These are phyloP conservation scores for Xiphophorus hellerii DNA, from an alignment of 2,113 vertebrate genomes.

Conservation along the genomic window DNA sequence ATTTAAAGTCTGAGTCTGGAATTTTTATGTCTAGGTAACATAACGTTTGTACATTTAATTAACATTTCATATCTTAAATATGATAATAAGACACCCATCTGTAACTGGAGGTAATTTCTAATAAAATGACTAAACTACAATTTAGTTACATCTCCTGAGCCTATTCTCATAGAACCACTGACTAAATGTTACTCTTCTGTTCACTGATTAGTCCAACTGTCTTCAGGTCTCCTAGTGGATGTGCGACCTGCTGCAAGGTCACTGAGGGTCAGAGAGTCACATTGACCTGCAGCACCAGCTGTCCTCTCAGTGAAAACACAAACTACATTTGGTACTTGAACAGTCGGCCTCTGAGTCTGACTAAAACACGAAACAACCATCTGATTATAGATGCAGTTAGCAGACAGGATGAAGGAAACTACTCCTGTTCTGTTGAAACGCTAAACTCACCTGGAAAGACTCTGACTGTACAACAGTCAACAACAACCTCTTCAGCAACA, in stretches of 20 bases:
- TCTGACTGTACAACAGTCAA: constrained; percentile 9
- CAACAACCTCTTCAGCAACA: neutral
- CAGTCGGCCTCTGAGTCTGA: neutral
- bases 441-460: neutral
- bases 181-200: neutral
- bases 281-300: constrained; percentile 44
- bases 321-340: constrained; percentile 22
- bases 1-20: no score
- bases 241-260: constrained; percentile 25
- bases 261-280: constrained; percentile 44
- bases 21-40: neutral
- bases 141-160: neutral
- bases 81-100: no score
- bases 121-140: no score
- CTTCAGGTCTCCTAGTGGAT: constrained; percentile 13
- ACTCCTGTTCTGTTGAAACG: no score
- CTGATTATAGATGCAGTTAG: neutral
- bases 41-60: neutral
- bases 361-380: accelerated
- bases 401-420: no score
- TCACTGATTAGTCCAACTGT: neutral
- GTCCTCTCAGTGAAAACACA: constrained; percentile 29
- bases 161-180: neutral
- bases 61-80: no score
- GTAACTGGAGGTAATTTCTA: no score